phyloP scores from a whole-genome alignment of 2,888 invertebrate genomes.

The Druceiella hillmani region DNA sequence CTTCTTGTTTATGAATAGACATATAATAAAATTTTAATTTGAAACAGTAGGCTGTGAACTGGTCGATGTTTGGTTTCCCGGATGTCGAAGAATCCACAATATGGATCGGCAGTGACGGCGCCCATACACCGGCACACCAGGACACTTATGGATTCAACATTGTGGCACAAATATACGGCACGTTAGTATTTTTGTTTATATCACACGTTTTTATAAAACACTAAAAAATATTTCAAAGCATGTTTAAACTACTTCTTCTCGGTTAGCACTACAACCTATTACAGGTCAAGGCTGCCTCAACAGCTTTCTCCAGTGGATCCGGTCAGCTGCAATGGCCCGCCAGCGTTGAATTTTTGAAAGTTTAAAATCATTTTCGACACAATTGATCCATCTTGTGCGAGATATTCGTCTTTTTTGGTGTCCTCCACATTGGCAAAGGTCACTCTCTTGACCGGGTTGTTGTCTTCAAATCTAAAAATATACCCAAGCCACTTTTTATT shows the following conservation, averaged over 20 bases:
- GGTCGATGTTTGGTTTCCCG: constrained; percentile 67
- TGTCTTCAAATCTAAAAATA: too few relatives aligned
- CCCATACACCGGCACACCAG: constrained; percentile 91
- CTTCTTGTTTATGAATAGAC: constrained; percentile 29
- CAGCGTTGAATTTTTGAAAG: too few relatives aligned
- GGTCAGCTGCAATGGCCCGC: too few relatives aligned
- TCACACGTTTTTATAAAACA: constrained; percentile 7
- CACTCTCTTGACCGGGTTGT: too few relatives aligned
- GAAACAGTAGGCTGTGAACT: constrained; percentile 53
- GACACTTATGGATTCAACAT: constrained; percentile 94
- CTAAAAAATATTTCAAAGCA: constrained; percentile 1
- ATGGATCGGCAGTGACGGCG: constrained; percentile 83
- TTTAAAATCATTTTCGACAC: too few relatives aligned
- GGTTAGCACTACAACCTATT: too few relatives aligned
- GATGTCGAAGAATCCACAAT: constrained; percentile 68
- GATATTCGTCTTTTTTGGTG: too few relatives aligned
- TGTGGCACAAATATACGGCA: constrained; percentile 83
- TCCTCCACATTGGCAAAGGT: too few relatives aligned
- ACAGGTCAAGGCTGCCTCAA: constrained; percentile 13
- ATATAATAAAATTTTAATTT: constrained; percentile 25
- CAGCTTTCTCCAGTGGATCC: constrained; percentile 4
- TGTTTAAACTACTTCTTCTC: constrained; percentile 8
- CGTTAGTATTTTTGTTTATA: constrained; percentile 42
- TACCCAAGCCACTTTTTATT: too few relatives aligned
- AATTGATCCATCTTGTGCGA: too few relatives aligned